A percentile compares a stretch with the other conserved stretches of the same genome.
Evolutionary conservation across 2,797 vertebrate species (phyloP).

Genomic region (Rhinichthys osculus): DNA sequence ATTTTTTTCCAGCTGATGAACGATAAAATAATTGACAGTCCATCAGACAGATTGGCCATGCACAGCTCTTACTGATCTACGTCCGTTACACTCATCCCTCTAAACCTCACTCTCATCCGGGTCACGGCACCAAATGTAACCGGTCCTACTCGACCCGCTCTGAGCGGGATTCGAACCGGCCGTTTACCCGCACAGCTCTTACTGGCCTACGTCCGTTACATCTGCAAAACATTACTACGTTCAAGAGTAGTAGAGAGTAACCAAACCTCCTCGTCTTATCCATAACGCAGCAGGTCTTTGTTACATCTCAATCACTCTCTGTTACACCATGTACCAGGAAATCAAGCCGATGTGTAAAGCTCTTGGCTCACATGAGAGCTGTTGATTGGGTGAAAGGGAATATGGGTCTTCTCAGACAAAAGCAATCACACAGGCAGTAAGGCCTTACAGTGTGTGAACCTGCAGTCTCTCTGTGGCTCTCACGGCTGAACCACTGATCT

Average conservation of each 20-base stretch:
- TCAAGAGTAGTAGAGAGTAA: slow-evolving; percentile 8
- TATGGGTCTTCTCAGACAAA: slow-evolving; percentile 43
- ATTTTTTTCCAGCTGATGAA: no score
- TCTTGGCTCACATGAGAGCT: slow-evolving; percentile 33
- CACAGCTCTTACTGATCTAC: no score
- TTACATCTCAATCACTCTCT: slow-evolving; percentile 30
- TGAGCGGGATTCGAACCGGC: no score
- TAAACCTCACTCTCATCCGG: no score
- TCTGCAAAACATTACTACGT: background rate
- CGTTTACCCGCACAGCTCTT: no score
- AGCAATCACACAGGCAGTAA: slow-evolving; percentile 43
- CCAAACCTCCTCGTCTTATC: slow-evolving; percentile 21
- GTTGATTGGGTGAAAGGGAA: slow-evolving; percentile 56
- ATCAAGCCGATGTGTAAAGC: slow-evolving; percentile 45
- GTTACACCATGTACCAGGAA: slow-evolving; percentile 41
- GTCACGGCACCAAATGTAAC: no score
- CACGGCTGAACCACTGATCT: slow-evolving; percentile 54
- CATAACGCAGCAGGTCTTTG: slow-evolving; percentile 26
- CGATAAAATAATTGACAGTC: no score
- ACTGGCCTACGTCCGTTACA: no score
- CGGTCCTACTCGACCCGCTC: no score
- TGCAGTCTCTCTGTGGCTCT: slow-evolving; percentile 62
- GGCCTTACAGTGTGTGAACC: slow-evolving; percentile 32
- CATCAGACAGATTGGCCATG: no score
- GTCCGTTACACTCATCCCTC: no score